These are phyloP conservation scores for Ceratina calcarata DNA, from an alignment of 1,140 invertebrate genomes.

Conservation along the genomic window DNA sequence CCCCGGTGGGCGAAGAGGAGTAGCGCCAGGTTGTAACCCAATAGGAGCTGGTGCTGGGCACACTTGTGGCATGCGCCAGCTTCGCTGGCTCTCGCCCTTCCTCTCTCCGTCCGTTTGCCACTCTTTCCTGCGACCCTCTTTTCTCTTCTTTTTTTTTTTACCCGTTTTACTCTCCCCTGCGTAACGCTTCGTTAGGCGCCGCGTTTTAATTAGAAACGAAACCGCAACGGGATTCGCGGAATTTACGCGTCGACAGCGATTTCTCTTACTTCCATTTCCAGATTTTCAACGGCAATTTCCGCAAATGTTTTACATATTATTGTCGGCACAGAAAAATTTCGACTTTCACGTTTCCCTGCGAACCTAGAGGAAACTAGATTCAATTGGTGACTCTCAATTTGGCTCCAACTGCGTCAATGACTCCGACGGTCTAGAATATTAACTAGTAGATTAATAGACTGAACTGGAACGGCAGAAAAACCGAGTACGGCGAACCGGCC, in stretches of 20 bases:
- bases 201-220: conserved; percentile 44
- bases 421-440: conserved; percentile 15
- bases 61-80: conserved; percentile 77
- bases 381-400: conserved; percentile 6
- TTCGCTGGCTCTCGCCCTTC: conserved; percentile 34
- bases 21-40: conserved; percentile 69
- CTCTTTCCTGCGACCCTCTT: conserved; percentile 3
- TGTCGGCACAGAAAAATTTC: not conserved
- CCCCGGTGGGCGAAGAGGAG: conserved; percentile 48
- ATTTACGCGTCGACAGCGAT: conserved; percentile 5
- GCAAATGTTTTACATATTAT: too few relatives aligned
- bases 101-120: not conserved
- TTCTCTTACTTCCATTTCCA: not conserved
- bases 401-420: not conserved
- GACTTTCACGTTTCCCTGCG: not conserved
- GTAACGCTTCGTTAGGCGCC: conserved; percentile 11
- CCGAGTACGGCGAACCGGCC: not conserved
- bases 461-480: conserved; percentile 23
- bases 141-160: conserved; percentile 7
- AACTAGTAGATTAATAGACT: conserved; percentile 17
- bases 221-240: conserved; percentile 18
- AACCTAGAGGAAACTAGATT: not conserved
- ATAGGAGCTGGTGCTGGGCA: conserved; percentile 70
- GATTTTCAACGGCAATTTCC: not conserved
- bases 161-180: not conserved